phyloP scores from a whole-genome alignment of 64 coral and sea anemone species.

The Pocillopora damicornis region DNA sequence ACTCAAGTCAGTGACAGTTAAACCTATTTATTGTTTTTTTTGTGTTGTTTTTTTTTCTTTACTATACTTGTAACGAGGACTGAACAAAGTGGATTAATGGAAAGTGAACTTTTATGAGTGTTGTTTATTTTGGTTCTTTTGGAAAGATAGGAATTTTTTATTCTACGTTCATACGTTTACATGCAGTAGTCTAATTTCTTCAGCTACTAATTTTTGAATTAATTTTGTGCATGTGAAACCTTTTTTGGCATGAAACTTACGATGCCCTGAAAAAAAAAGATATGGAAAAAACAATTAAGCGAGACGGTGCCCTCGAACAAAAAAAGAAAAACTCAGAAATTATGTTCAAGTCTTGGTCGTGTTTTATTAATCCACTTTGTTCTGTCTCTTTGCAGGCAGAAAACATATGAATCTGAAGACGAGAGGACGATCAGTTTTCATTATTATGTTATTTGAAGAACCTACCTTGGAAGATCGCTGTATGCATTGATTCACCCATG shows the following conservation, averaged over 20 bases:
- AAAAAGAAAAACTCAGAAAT: not conserved
- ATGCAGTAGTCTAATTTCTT: not conserved
- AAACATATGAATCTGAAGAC: slow-evolving; percentile 64
- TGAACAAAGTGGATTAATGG: slow-evolving; percentile 61
- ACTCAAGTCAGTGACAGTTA: not conserved
- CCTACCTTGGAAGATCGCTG: not conserved
- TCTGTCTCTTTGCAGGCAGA: slow-evolving; percentile 99
- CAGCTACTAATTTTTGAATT: not conserved
- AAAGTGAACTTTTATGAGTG: not conserved
- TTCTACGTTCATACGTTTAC: not conserved
- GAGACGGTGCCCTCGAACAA: not conserved
- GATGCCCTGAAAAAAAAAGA: no score
- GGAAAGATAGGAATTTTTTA: not conserved
- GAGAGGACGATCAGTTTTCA: slow-evolving; percentile 33
- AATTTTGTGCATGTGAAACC: not conserved
- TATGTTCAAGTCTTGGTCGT: not conserved
- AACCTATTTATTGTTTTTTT: not conserved
- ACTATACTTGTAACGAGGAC: slow-evolving; percentile 1
- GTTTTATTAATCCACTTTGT: slow-evolving; percentile 96
- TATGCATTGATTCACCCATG: not conserved
- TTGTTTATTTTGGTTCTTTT: not conserved
- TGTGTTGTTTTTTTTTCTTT: not conserved
- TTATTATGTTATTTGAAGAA: not conserved
- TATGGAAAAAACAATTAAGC: not conserved
- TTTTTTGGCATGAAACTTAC: not conserved